Conservation (phyloP, 2,888 invertebrate genomes). For the Geophilus truncorum region DNA sequence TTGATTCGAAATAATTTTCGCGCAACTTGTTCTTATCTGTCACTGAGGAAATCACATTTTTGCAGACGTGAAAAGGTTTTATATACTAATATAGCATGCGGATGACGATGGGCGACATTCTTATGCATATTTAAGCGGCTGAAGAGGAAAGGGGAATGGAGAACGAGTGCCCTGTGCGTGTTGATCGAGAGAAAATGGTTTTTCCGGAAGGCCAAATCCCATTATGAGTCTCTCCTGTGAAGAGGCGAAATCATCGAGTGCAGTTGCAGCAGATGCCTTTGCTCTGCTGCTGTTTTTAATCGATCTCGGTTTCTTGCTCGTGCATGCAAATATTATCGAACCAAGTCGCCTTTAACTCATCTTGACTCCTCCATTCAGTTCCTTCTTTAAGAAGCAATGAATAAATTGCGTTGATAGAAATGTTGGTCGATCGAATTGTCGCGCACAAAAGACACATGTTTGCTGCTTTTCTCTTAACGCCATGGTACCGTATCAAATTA, state of each 20-base stretch:
- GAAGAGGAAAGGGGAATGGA: neutral
- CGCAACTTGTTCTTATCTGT: neutral
- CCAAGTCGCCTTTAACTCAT: neutral
- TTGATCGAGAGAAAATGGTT: constrained; percentile 17
- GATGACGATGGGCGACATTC: constrained; percentile 10
- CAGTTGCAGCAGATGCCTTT: constrained; percentile 8
- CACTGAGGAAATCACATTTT: neutral
- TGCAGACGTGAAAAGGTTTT: constrained; percentile 2
- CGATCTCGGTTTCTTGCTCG: neutral
- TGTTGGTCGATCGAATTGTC: neutral
- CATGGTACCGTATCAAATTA: too few relatives aligned
- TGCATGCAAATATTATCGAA: constrained; percentile 13
- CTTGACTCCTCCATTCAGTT: neutral
- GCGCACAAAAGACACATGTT: neutral
- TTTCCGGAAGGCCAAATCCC: constrained; percentile 10
- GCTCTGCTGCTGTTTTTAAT: neutral
- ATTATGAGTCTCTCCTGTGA: neutral
- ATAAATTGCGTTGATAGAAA: neutral
- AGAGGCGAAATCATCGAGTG: constrained; percentile 15
- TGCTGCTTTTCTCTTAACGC: neutral
- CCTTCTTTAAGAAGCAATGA: neutral
- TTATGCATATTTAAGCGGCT: constrained; percentile 17
- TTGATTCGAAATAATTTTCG: neutral
- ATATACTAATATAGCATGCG: neutral
- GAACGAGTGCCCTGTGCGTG: constrained; percentile 8